These are phyloP conservation scores for Cygnus olor DNA, from an alignment of 2,797 vertebrate species.

Conservation along the genomic window DNA sequence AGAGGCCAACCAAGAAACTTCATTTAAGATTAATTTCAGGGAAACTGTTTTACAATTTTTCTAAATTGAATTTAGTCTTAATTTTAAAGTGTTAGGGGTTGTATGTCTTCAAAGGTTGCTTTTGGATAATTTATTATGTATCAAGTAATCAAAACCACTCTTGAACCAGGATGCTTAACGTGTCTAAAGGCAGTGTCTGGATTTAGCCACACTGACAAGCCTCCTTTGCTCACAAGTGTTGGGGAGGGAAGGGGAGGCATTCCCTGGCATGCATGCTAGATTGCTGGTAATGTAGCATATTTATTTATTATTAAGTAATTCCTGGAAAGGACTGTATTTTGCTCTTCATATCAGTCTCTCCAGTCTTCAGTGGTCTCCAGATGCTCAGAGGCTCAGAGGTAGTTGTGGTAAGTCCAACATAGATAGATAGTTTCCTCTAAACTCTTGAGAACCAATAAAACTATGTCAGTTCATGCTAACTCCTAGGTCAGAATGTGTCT, in stretches of 20 bases:
- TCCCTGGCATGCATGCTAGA: not conserved
- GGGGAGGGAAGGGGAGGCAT: not conserved
- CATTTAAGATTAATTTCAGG: slow-evolving; percentile 77
- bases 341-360: not conserved
- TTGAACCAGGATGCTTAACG: not conserved
- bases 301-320: not conserved
- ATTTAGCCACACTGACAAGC: not conserved
- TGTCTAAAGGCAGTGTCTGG: not conserved
- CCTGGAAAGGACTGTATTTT: not conserved
- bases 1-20: slow-evolving; percentile 73
- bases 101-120: slow-evolving; percentile 68
- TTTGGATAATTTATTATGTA: slow-evolving; percentile 73
- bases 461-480: not conserved
- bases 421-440: not conserved
- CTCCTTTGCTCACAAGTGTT: not conserved
- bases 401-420: accelerated
- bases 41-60: slow-evolving; percentile 68
- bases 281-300: not conserved
- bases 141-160: slow-evolving; percentile 50
- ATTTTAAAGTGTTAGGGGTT: slow-evolving; percentile 71
- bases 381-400: not conserved
- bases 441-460: not conserved
- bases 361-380: not conserved
- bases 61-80: slow-evolving; percentile 77
- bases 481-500: not conserved